A percentile compares a stretch with the other conserved stretches of the same genome.
Evolutionary conservation across 2,888 invertebrate genomes (phyloP).

Genomic region (Orthosia gothica): DNA sequence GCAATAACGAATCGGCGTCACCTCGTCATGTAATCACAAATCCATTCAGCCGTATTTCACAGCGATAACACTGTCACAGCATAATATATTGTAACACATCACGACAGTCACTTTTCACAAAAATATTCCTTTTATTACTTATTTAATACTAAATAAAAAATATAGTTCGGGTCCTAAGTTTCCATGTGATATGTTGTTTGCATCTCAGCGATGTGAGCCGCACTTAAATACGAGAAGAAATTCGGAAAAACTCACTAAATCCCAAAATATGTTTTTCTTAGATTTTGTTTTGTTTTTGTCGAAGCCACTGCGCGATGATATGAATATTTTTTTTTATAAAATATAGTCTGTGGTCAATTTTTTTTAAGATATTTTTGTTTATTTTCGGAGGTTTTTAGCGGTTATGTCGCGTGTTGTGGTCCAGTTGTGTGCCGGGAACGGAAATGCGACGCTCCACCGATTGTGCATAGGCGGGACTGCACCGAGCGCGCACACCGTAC

Average conservation of each 20-base stretch:
- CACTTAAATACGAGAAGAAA: slow-evolving; percentile 81
- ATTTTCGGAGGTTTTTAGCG: slow-evolving; percentile 87
- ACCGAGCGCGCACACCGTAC: slow-evolving; percentile 91
- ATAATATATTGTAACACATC: slow-evolving; percentile 85
- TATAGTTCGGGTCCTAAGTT: slow-evolving; percentile 90
- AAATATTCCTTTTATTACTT: slow-evolving; percentile 81
- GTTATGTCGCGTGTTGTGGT: slow-evolving; percentile 88
- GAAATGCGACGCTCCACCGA: slow-evolving; percentile 89
- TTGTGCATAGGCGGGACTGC: slow-evolving; percentile 92
- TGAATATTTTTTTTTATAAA: slow-evolving; percentile 85
- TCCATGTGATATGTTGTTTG: slow-evolving; percentile 89
- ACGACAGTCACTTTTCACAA: slow-evolving; percentile 84
- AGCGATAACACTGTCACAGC: slow-evolving; percentile 85
- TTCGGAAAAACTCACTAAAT: slow-evolving; percentile 86
- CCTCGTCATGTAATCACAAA: slow-evolving; percentile 83
- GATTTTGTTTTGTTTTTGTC: slow-evolving; percentile 63
- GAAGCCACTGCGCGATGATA: slow-evolving; percentile 72
- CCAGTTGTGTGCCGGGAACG: slow-evolving; percentile 83
- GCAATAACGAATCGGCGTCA: slow-evolving; percentile 84
- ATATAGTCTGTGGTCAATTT: slow-evolving; percentile 87
- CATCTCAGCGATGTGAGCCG: slow-evolving; percentile 78
- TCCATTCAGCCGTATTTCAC: slow-evolving; percentile 84
- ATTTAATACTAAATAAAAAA: slow-evolving; percentile 80
- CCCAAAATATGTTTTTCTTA: slow-evolving; percentile 76
- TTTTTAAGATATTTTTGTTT: slow-evolving; percentile 78